Evolutionary conservation across 1,140 invertebrate species (phyloP).

Genomic region (Drosophila teissieri): DNA sequence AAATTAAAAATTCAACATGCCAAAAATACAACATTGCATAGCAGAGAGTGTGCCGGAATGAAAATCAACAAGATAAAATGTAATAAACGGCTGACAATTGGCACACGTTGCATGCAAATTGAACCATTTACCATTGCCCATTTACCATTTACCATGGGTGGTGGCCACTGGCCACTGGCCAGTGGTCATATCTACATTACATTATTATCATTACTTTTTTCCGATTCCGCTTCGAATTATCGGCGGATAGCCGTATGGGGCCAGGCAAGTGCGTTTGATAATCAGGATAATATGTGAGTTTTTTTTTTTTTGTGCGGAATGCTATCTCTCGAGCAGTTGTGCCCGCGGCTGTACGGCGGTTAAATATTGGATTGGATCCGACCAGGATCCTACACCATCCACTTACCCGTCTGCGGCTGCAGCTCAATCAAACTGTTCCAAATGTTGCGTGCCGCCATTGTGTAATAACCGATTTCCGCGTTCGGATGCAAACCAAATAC

Average conservation of each 20-base stretch:
- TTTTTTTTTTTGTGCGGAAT: not conserved
- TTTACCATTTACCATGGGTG: constrained; percentile 1
- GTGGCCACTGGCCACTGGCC: not conserved
- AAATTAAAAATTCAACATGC: constrained; percentile 84
- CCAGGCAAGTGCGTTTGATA: constrained; percentile 9
- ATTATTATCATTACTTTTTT: constrained; percentile 51
- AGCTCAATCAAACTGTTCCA: constrained; percentile 93
- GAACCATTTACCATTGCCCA: constrained; percentile 61
- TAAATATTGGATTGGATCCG: constrained; percentile 16
- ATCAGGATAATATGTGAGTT: not conserved
- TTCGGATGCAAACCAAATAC: constrained; percentile 96
- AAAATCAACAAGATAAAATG: constrained; percentile 83
- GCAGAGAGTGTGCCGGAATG: constrained; percentile 48
- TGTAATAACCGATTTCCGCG: constrained; percentile 96
- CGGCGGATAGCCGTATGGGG: constrained; percentile 13
- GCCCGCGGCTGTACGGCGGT: constrained; percentile 25
- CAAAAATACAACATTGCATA: constrained; percentile 62
- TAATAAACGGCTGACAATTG: constrained; percentile 82
- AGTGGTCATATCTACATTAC: constrained; percentile 30
- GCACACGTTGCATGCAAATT: constrained; percentile 80
- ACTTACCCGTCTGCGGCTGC: constrained; percentile 92
- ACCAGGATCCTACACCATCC: not conserved
- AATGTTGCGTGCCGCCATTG: constrained; percentile 92
- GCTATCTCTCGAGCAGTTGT: constrained; percentile 40
- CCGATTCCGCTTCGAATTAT: constrained; percentile 54